Base-by-base conservation (phyloP, 2,888 invertebrate species). In the Eumacrocentrus americanus region DNA sequence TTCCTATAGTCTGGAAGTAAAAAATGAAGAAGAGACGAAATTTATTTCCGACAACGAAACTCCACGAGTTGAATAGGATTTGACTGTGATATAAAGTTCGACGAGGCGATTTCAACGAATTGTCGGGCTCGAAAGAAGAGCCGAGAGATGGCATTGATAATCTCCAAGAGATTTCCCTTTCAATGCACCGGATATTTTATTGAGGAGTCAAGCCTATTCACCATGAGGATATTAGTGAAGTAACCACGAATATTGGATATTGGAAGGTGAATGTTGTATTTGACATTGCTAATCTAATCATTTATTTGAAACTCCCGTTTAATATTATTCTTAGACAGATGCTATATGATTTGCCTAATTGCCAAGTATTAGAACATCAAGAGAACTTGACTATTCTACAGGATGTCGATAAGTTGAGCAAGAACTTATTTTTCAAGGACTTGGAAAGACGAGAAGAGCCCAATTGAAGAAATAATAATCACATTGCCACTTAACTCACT, bases 131-230 rank as follows among this genome's bases (percentile, higher is more conserved):
- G 16, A 40, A 52, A 52, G 38, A 54, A 44, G 20, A 20, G 42
- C 34, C 9, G 18, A 18, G 16, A 53, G 12, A 44, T 20, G 42
- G 34, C 54, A 29, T 20, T 2, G 42, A 44, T 44, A 54, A 54
- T 54, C 53, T 40, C 12, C 11, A 3, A 40, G 25, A 54, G 54
- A 44, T 54, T 54, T 54, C 9, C 54, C 9, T 44, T 12, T 54
- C 44, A 44, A 54, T 54, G 29, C n/a, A 29, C 3, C 20, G 9
- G 44, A 34, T 44, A 54, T 54, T 44, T 54, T 18, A 54, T 54
- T 54, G 42, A 35, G 9, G 29, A 5, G n/a, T n/a, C n/a, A n/a
- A n/a, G 11, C n/a, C 37, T 18, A 54, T 42, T 44, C 7, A 4
- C 46, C 23, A 25, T n/a, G n/a, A 47, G 22, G 18, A 50, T 50